Evolutionary conservation across 2,888 invertebrate species (phyloP).

Genomic region (Torymus auratus): DNA sequence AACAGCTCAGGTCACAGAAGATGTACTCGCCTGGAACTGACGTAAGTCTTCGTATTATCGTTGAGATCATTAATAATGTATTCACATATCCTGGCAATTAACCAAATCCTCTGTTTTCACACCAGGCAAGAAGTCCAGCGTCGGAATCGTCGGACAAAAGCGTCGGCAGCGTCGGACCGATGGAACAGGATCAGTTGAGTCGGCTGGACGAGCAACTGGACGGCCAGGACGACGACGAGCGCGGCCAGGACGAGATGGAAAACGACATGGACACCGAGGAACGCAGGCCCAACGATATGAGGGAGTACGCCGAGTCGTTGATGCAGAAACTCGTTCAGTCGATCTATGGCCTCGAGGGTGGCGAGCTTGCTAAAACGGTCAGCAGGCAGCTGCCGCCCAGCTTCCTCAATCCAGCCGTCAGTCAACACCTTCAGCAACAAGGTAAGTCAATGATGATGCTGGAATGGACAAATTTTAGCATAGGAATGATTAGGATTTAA

Average conservation of each 20-base stretch:
- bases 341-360: constrained; percentile 77
- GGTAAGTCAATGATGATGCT: constrained; percentile 19
- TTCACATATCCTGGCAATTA: too few relatives aligned
- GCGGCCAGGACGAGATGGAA: constrained; percentile 63
- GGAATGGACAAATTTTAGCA: too few relatives aligned
- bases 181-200: constrained; percentile 61
- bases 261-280: constrained; percentile 65
- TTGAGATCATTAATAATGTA: background rate
- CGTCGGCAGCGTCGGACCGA: constrained; percentile 66
- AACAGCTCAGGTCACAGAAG: constrained; percentile 73
- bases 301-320: constrained; percentile 79
- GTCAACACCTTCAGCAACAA: constrained; percentile 60
- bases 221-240: constrained; percentile 65
- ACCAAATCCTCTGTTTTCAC: background rate
- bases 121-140: constrained; percentile 72
- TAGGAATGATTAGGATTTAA: too few relatives aligned
- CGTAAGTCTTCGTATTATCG: constrained; percentile 67
- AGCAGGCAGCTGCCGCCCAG: constrained; percentile 75
- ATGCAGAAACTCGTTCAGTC: constrained; percentile 79
- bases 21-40: constrained; percentile 72
- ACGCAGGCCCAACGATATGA: constrained; percentile 74
- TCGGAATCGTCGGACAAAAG: constrained; percentile 75
- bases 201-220: constrained; percentile 63
- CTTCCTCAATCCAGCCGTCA: constrained; percentile 71
- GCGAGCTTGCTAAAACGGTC: constrained; percentile 75